phyloP scores from a whole-genome alignment of 2,888 invertebrate species.

The Agrilus cyanescens region DNA sequence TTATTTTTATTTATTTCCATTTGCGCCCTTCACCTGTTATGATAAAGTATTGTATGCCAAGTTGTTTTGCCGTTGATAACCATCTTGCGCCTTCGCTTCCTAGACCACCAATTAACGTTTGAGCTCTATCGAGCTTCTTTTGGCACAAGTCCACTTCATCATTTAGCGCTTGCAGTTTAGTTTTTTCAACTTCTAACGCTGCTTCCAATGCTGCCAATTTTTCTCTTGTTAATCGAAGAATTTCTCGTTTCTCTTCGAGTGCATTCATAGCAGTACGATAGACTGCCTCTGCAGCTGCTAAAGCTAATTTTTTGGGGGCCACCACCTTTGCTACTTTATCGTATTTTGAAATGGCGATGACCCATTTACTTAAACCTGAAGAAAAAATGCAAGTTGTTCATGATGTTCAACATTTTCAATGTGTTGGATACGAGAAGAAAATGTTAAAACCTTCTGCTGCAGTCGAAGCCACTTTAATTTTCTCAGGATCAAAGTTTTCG shows the following conservation, averaged over 20 bases:
- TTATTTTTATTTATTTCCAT: too few species aligned
- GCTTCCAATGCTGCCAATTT: conserved; percentile 63
- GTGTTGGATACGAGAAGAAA: too few species aligned
- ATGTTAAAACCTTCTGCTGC: conserved; percentile 69
- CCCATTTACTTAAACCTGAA: conserved; percentile 79
- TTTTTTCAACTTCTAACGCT: conserved; percentile 52
- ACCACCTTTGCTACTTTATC: conserved; percentile 85
- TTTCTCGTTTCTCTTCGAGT: conserved; percentile 65
- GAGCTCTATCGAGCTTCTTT: conserved; percentile 78
- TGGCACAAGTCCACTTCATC: conserved; percentile 80
- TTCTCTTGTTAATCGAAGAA: conserved; percentile 55
- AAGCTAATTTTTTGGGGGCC: conserved; percentile 86
- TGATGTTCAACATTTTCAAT: background rate
- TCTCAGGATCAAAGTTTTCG: conserved; percentile 85
- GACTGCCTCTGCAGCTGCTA: conserved; percentile 74
- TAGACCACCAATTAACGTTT: conserved; percentile 82
- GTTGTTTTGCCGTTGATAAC: conserved; percentile 60
- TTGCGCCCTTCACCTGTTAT: conserved; percentile 48
- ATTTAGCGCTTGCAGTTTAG: conserved; percentile 60
- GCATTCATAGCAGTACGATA: conserved; percentile 64
- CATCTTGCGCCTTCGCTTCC: conserved; percentile 87
- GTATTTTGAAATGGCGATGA: conserved; percentile 88
- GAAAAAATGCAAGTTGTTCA: too few species aligned
- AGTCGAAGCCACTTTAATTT: conserved; percentile 73
- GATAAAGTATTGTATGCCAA: conserved; percentile 56